Evolutionary conservation across 2,888 invertebrate genomes (phyloP).

Genomic region (Sesia bembeciformis): DNA sequence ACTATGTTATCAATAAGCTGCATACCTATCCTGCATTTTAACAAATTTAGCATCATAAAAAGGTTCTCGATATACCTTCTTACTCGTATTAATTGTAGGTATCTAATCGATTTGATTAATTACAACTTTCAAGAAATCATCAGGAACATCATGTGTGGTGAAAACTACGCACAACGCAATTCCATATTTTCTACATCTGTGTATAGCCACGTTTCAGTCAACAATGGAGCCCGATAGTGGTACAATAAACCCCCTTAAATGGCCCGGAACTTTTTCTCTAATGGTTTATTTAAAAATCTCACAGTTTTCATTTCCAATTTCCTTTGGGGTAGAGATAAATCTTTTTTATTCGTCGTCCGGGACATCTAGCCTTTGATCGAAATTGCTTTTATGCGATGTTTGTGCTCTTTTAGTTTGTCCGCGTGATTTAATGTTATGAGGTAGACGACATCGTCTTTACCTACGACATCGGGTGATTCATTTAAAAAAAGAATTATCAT

Average conservation of each 20-base stretch:
- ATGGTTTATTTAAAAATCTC: conserved; percentile 71
- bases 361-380: conserved; percentile 65
- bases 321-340: conserved; percentile 56
- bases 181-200: not conserved
- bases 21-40: too few relatives aligned
- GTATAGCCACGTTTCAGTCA: conserved; percentile 41
- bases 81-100: too few relatives aligned
- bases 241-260: conserved; percentile 68
- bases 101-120: too few relatives aligned
- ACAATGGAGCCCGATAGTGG: conserved; percentile 61
- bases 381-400: conserved; percentile 69
- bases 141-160: too few relatives aligned
- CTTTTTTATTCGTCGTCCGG: conserved; percentile 57
- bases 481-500: too few relatives aligned
- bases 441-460: too few relatives aligned
- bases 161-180: not conserved
- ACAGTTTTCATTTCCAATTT: conserved; percentile 63
- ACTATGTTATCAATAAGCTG: too few relatives aligned
- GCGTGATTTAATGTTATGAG: conserved; percentile 51
- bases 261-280: conserved; percentile 70
- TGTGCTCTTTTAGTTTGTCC: conserved; percentile 50
- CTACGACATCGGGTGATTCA: too few relatives aligned
- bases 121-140: too few relatives aligned
- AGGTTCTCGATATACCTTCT: too few relatives aligned
- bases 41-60: too few relatives aligned